A percentile compares a stretch with the other conserved stretches of the same genome.
phyloP scores from a whole-genome alignment of 2,888 invertebrate species.

The Nesidiocoris tenuis region DNA sequence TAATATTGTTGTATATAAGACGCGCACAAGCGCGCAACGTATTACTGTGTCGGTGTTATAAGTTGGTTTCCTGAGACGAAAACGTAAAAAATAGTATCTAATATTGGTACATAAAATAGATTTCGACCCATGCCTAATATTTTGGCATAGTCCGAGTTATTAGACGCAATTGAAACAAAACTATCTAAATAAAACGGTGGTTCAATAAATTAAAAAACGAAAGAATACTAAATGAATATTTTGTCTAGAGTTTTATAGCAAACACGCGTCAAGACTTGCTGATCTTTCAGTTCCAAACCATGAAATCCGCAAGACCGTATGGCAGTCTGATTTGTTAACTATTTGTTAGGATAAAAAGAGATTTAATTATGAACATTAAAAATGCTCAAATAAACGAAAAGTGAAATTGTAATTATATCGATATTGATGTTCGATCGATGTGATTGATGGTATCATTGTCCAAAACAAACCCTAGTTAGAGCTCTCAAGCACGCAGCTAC shows the following conservation, averaged over 20 bases:
- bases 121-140: too few species aligned
- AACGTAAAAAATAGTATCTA: too few species aligned
- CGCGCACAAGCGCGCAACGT: not conserved
- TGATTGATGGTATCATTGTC: too few species aligned
- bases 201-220: conserved; percentile 21
- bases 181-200: not conserved
- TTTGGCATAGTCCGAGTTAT: too few species aligned
- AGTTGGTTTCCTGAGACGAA: too few species aligned
- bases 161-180: too few species aligned
- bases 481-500: too few species aligned
- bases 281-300: conserved; percentile 39
- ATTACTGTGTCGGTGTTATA: not conserved
- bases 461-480: too few species aligned
- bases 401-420: conserved; percentile 28
- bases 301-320: conserved; percentile 29
- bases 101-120: too few species aligned
- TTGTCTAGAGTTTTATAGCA: conserved; percentile 44
- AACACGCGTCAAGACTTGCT: conserved; percentile 33
- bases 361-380: conserved; percentile 38
- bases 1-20: not conserved
- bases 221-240: conserved; percentile 29
- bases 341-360: conserved; percentile 22
- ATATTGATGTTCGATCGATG: conserved; percentile 37
- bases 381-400: conserved; percentile 39
- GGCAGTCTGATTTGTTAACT: conserved; percentile 32